These are phyloP conservation scores for Acanthopleura granulata DNA, from an alignment of 2,888 invertebrate genomes.

Conservation along the genomic window DNA sequence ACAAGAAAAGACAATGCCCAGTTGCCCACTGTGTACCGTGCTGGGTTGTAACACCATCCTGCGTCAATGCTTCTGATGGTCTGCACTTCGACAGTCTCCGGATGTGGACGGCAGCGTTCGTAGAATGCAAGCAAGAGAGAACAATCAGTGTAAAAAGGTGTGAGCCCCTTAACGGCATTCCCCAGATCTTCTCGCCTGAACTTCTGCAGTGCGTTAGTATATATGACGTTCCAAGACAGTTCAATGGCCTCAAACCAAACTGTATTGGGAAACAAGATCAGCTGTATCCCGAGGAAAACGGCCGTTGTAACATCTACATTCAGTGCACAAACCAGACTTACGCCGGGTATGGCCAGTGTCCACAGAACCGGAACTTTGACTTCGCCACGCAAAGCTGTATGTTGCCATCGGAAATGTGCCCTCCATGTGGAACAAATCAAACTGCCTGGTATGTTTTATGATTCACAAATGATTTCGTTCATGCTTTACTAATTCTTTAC, in stretches of 20 bases:
- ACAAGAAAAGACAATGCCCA: neutral
- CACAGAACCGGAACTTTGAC: neutral
- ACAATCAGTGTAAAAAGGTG: neutral
- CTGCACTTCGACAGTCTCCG: neutral
- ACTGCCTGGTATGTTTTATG: conserved; percentile 5
- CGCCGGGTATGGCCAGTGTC: conserved; percentile 2
- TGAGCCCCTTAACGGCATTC: neutral
- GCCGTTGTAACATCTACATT: neutral
- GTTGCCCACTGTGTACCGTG: neutral
- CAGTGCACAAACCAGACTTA: neutral
- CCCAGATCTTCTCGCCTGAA: conserved; percentile 3
- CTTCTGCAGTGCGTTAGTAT: conserved; percentile 4
- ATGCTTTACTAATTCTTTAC: too few species aligned
- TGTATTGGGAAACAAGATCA: neutral
- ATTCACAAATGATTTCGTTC: neutral
- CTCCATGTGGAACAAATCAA: conserved; percentile 8
- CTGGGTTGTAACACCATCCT: neutral
- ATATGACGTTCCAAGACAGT: conserved; percentile 2
- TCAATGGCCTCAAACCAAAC: conserved; percentile 1
- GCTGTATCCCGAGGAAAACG: conserved; percentile 4
- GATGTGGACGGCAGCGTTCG: neutral
- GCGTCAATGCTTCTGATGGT: conserved; percentile 13
- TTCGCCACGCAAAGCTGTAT: neutral
- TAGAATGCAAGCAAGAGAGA: conserved; percentile 3
- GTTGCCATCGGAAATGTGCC: neutral